Base-by-base conservation (phyloP, 92 coral and sea anemone species). In the Ricordea florida region DNA sequence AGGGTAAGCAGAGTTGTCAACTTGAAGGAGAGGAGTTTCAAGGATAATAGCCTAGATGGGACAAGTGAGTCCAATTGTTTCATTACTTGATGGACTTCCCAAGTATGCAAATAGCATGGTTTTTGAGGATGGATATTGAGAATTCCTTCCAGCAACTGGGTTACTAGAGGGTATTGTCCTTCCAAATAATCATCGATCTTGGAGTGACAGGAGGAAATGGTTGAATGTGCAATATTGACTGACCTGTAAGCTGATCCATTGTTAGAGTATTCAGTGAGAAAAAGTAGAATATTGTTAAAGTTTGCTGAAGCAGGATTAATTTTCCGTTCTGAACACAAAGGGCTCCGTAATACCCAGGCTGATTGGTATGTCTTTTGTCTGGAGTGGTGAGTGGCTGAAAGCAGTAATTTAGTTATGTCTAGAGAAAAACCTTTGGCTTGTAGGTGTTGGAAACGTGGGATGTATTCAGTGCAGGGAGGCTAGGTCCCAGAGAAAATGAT, bases 301-400 rank as follows among this genome's bases (percentile, higher is more conserved):
- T 50, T 37, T 41, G 69, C 52, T 41, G 69, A 62, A 14, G 28
- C 22, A 17, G 51, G 49, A 62, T 40, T 27, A 62, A 26, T 38
- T 26, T 62, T 62, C 69, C 21, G 49, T 60, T 60, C 21, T 58
- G 9, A 5, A 57, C 77, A 78, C 77, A 67, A 66, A 69, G 76
- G n/a, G 65, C 74, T 20, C 79, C 88, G 66, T 52, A 21, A 67
- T 23, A 27, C 34, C 82, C 78, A 82, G 40, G 76, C 66, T 7
- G 76, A 82, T 29, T 65, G 37, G 61, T 82, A 73, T 5, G 88
- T 64, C 57, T 72, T 80, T 9, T 36, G 78, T 46, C 79, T 83
- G 84, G 84, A 83, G 65, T 44, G 15, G 23, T 38, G 75, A 81
- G 81, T 69, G 51, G 87, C 87, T 72, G 76, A 49, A 33, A 62